Percentiles rank a stretch among this genome's conserved stretches.
Conservation (phyloP, 2,797 vertebrate genomes). For the Enteromius mattozi region DNA sequence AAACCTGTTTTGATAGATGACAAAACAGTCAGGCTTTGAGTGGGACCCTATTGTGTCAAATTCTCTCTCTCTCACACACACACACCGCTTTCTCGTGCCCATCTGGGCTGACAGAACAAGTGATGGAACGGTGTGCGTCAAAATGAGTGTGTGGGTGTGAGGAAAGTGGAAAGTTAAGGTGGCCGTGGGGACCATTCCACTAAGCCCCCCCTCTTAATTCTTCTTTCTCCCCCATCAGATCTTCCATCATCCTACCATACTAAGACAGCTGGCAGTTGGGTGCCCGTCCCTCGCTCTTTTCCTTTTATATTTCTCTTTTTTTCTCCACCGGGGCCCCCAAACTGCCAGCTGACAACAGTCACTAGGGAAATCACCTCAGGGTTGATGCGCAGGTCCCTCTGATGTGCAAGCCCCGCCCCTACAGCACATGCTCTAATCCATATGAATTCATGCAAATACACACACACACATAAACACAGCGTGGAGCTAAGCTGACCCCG, state of each 20-base stretch:
- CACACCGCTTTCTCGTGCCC: background rate
- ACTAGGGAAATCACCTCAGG: constrained; percentile 79
- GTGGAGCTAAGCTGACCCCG: constrained; percentile 29
- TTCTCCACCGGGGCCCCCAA: constrained; percentile 61
- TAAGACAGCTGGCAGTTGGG: constrained; percentile 73
- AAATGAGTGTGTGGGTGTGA: background rate
- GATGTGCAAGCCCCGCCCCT: constrained; percentile 52
- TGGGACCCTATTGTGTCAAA: constrained; percentile 35
- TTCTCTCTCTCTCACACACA: background rate
- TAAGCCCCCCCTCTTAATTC: constrained; percentile 18
- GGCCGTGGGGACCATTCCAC: constrained; percentile 29
- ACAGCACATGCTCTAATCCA: constrained; percentile 57
- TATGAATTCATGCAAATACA: constrained; percentile 71
- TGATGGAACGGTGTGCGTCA: constrained; percentile 9
- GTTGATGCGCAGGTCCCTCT: constrained; percentile 65
- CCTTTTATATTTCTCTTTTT: constrained; percentile 60
- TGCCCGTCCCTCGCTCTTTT: constrained; percentile 61
- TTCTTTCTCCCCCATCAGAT: constrained; percentile 26
- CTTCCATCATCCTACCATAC: constrained; percentile 52
- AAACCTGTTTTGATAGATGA: constrained; percentile 16
- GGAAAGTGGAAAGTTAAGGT: constrained; percentile 34
- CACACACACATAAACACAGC: constrained; percentile 46
- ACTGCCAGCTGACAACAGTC: constrained; percentile 79
- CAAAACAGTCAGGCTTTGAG: background rate
- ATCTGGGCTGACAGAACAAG: background rate